Evolutionary conservation across 2,113 vertebrate genomes (phyloP).

Genomic region (Empidonax alnorum): DNA sequence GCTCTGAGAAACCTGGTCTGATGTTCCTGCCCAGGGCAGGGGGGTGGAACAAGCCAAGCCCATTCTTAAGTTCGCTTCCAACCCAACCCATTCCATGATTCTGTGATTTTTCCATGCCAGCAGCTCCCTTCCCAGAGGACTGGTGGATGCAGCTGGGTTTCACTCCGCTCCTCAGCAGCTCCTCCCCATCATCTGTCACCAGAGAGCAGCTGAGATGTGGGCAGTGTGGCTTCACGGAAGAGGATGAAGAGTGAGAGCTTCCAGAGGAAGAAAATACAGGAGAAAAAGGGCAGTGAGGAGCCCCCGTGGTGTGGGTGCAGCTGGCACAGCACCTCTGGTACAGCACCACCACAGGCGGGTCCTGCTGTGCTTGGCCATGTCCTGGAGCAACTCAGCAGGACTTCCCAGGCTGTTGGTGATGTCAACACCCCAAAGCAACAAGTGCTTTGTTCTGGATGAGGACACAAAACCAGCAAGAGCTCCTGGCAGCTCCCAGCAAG

Average conservation of each 20-base stretch:
- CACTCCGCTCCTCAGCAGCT: not conserved
- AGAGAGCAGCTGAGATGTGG: not conserved
- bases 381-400: not conserved
- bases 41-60: fast-evolving
- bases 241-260: not conserved
- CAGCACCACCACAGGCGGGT: too few species aligned
- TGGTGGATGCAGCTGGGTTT: not conserved
- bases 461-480: not conserved
- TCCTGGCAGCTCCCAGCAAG: not conserved
- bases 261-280: not conserved
- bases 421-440: not conserved
- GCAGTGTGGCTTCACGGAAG: not conserved
- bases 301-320: fast-evolving
- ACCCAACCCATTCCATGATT: not conserved
- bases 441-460: not conserved
- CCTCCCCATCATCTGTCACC: not conserved
- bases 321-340: not conserved
- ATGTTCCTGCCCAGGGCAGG: not conserved
- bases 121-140: not conserved
- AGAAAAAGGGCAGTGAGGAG: not conserved
- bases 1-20: not conserved
- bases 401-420: not conserved
- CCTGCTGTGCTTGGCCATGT: not conserved
- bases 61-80: not conserved
- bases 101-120: not conserved